These are phyloP conservation scores for Rhea americana DNA, from an alignment of 2,113 vertebrate genomes.

Conservation along the genomic window DNA sequence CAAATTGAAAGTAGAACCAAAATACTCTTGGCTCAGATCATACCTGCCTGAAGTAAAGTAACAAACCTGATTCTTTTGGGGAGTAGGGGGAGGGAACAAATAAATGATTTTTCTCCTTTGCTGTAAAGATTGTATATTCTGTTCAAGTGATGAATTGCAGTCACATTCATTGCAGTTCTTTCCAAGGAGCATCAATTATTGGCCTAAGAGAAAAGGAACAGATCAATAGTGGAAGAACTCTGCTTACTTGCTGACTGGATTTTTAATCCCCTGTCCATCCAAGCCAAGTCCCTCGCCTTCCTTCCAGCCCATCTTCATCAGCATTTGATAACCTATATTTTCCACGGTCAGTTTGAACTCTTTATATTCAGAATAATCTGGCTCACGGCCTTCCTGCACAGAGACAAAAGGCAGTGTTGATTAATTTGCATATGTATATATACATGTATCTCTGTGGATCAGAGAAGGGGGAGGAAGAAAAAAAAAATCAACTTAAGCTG, in stretches of 20 bases:
- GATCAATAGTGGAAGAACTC: background rate
- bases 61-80: background rate
- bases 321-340: constrained; percentile 97
- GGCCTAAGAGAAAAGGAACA: background rate
- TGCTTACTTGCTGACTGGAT: constrained; percentile 91
- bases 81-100: background rate
- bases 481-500: background rate
- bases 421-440: constrained; percentile 29
- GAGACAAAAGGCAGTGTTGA: background rate
- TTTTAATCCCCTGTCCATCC: constrained; percentile 93
- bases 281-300: constrained; percentile 94
- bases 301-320: constrained; percentile 99
- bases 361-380: constrained; percentile 97
- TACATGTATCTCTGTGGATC: background rate
- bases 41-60: background rate
- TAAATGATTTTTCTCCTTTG: background rate
- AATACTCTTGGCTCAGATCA: background rate
- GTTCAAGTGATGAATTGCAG: background rate
- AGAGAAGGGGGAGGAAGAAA: background rate
- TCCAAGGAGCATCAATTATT: constrained; percentile 5
- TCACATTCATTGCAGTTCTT: background rate
- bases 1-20: background rate
- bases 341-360: constrained; percentile 98
- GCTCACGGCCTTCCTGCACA: constrained; percentile 91
- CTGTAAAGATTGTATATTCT: background rate